Percentiles rank a stretch among this genome's conserved stretches.
phyloP scores from a whole-genome alignment of 2,888 invertebrate genomes.

The Drosophila diplacantha region DNA sequence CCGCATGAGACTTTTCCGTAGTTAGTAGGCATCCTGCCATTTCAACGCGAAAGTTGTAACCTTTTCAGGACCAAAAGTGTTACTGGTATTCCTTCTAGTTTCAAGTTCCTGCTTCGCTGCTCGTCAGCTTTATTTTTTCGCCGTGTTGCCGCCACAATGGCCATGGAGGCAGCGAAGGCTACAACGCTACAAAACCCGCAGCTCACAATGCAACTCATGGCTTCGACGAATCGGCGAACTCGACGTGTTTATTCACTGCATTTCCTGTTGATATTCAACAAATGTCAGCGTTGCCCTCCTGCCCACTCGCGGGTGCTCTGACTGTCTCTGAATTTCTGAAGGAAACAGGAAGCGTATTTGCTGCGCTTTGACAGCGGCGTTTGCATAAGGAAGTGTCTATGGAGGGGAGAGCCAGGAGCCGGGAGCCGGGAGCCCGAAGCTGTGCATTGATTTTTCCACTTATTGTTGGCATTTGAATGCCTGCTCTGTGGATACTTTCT shows the following conservation, averaged over 20 bases:
- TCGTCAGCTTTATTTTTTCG: neutral
- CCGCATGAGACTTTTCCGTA: too few relatives aligned
- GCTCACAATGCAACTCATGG: slow-evolving; percentile 35
- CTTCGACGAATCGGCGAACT: slow-evolving; percentile 36
- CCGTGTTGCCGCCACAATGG: slow-evolving; percentile 17
- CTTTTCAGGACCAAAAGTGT: too few relatives aligned
- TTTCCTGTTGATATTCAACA: slow-evolving; percentile 71
- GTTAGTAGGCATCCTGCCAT: too few relatives aligned
- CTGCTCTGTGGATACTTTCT: neutral
- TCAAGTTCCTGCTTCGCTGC: neutral
- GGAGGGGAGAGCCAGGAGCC: neutral
- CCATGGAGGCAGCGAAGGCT: slow-evolving; percentile 10
- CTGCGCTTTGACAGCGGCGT: slow-evolving; percentile 41
- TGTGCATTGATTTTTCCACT: slow-evolving; percentile 62
- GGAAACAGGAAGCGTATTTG: slow-evolving; percentile 69
- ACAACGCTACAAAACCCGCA: slow-evolving; percentile 23
- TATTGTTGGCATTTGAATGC: slow-evolving; percentile 52
- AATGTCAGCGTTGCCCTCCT: slow-evolving; percentile 46
- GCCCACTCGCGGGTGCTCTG: neutral
- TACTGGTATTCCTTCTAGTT: neutral
- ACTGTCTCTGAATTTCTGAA: slow-evolving; percentile 26
- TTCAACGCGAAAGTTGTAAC: too few relatives aligned
- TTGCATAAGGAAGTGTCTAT: slow-evolving; percentile 7
- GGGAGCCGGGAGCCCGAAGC: slow-evolving; percentile 17
- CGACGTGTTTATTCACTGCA: slow-evolving; percentile 71